Evolutionary conservation across 1,140 invertebrate genomes (phyloP).

Genomic region (Pristionchus pacificus): DNA sequence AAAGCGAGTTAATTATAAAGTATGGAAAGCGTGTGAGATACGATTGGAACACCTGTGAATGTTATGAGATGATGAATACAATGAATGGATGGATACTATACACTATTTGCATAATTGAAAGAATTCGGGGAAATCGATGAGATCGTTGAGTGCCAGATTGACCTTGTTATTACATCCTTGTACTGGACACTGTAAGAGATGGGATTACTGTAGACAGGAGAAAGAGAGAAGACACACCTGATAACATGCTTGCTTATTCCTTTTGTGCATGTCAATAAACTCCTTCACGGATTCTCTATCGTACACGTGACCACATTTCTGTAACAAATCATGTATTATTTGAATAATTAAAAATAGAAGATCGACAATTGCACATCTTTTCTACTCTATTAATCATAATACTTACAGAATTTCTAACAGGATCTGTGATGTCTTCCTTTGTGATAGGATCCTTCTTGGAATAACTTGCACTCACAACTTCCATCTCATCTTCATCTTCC

Average conservation of each 20-base stretch:
- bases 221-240: too few species aligned
- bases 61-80: not conserved
- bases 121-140: constrained; percentile 14
- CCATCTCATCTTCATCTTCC: constrained; percentile 13
- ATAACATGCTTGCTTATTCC: not conserved
- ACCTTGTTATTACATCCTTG: constrained; percentile 9
- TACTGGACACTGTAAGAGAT: constrained; percentile 10
- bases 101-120: constrained; percentile 5
- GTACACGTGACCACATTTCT: constrained; percentile 16
- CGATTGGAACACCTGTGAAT: too few species aligned
- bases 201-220: too few species aligned
- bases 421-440: constrained; percentile 13
- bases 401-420: constrained; percentile 9
- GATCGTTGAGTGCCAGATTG: constrained; percentile 7
- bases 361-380: not conserved
- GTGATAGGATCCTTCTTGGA: constrained; percentile 22
- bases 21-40: too few species aligned
- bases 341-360: not conserved
- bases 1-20: too few species aligned
- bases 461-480: constrained; percentile 7
- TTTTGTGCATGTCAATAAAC: not conserved
- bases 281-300: not conserved
- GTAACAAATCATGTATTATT: not conserved
- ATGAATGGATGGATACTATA: not conserved
- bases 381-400: not conserved